Evolutionary conservation across 37 sponge, comb jelly and placozoan genomes (phyloP).

Genomic region (Aplysina aerophoba): DNA sequence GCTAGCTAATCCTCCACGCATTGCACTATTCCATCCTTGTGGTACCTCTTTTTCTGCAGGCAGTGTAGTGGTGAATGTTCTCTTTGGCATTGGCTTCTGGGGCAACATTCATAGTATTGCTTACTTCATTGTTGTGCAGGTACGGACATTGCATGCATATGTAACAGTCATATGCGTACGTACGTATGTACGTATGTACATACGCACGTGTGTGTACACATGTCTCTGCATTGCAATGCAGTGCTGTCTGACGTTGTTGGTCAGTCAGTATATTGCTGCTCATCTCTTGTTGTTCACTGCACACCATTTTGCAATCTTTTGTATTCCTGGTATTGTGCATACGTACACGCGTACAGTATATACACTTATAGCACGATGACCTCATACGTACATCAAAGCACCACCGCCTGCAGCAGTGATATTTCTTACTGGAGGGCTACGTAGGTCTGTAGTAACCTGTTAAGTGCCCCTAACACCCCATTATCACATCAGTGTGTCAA

Average conservation of each 20-base stretch:
- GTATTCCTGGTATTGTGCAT: too few species aligned
- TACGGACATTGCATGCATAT: not conserved
- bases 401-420: not conserved
- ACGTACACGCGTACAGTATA: too few species aligned
- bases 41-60: constrained; percentile 23
- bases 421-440: not conserved
- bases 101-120: constrained; percentile 53
- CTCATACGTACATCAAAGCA: too few species aligned
- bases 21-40: too few species aligned
- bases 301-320: too few species aligned
- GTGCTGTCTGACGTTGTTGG: too few species aligned
- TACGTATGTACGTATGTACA: not conserved
- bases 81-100: constrained; percentile 50
- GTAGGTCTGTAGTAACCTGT: not conserved
- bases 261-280: too few species aligned
- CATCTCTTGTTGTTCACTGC: too few species aligned
- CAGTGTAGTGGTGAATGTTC: constrained; percentile 1
- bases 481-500: not conserved
- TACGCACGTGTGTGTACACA: not conserved
- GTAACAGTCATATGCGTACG: not conserved
- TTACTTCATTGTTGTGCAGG: constrained; percentile 62
- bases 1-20: too few species aligned
- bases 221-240: too few species aligned
- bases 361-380: too few species aligned
- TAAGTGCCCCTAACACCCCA: not conserved